phyloP scores from a whole-genome alignment of 2,113 vertebrate genomes.

The Pampusana beccarii region DNA sequence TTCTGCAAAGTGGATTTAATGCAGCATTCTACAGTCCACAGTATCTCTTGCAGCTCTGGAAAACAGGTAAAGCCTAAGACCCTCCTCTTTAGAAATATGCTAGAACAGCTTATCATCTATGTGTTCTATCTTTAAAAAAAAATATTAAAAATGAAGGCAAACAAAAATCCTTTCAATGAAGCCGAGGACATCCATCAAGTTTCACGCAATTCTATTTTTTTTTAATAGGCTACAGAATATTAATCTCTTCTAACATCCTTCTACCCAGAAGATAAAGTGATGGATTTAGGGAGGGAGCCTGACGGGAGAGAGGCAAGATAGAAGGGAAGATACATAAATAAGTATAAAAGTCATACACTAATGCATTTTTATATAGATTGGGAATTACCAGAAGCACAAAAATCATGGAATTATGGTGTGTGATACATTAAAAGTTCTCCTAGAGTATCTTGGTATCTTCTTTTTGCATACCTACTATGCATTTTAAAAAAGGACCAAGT shows the following conservation, averaged over 20 bases:
- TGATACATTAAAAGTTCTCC: background rate
- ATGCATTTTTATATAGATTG: background rate
- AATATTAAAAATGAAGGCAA: background rate
- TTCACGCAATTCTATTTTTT: background rate
- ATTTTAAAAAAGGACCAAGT: background rate
- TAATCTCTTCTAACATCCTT: background rate
- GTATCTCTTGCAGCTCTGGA: background rate
- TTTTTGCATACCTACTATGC: background rate
- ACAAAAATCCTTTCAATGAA: background rate
- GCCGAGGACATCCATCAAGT: background rate
- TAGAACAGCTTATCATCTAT: background rate
- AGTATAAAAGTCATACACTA: background rate
- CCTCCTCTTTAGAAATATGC: background rate
- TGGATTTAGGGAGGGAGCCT: background rate
- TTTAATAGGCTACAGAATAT: background rate
- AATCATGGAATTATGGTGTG: background rate
- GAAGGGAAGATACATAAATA: accelerated
- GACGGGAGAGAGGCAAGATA: background rate
- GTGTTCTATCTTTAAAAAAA: background rate
- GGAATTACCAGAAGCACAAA: background rate
- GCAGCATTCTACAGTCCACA: background rate
- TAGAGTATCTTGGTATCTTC: background rate
- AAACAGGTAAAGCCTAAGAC: background rate
- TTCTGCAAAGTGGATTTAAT: background rate
- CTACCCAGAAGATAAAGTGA: background rate